Evolutionary conservation across 1,140 invertebrate genomes (phyloP), one percentile per base, ranked within the genome.

Genomic region (Aphelinus atriplicis): DNA sequence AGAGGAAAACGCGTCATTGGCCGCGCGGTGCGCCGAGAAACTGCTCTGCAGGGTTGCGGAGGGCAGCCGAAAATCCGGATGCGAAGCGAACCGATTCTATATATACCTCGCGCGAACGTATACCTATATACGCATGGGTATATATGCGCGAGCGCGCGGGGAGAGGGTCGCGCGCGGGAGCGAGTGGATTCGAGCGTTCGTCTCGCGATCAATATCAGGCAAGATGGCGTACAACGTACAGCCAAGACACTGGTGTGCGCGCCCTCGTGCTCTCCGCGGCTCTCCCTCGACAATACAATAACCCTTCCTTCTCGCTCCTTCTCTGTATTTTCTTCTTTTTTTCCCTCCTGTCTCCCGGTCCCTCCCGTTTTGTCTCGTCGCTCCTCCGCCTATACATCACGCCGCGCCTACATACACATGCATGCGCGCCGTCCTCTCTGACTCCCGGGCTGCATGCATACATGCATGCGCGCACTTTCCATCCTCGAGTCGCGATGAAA

Each of bases 161-260:
- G 26, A 26, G 26, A 26, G 26, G 26, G 26, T 26, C 65, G 45
- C 51, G 69, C 56, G 71, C 73, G 79, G 78, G 77, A 79, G 77
- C 78, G 79, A 85, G 84, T 86, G 26, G 26, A 85, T 87, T 84
- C 83, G 82, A 82, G 84, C 82, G 82, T 83, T 81, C 47, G 57
- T 43, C 43, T 57, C 82, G 84, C 86, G 87, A 88, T 87, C 87
- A 87, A 88, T 88, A 88, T 86, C 86, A 85, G 84, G 74, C 86
- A 88, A 87, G 85, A 88, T 88, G 87, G 87, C 87, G 85, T 81
- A 79, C 84, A 73, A 10, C 42, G 58, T 10, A 45, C 9, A 26
- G 0, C 10, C 45, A 68, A 68, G 51, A 71, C 53, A 56, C 43
- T 79, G 72, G 26, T 26, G 26, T 26, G 26, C 26, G 26, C 26